Conservation (phyloP, 2,113 vertebrate genomes). For the Ellobius talpinus region DNA sequence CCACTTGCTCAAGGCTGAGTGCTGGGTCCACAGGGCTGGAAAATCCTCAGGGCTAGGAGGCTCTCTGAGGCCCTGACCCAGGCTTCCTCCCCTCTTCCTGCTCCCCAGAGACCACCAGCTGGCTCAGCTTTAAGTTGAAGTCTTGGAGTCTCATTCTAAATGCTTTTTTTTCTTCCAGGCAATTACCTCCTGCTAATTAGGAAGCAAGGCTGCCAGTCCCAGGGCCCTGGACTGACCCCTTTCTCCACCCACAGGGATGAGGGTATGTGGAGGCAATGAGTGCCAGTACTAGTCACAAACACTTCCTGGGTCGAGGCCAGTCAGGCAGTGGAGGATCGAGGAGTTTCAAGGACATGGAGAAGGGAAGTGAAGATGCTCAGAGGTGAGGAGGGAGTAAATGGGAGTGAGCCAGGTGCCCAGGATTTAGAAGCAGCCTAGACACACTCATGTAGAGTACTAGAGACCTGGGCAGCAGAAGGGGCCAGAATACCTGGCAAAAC, state of each 20-base stretch:
- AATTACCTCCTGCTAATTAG: conserved; percentile 85
- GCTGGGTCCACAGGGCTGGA: not conserved
- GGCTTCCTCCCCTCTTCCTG: not conserved
- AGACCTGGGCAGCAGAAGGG: not conserved
- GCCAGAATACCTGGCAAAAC: not conserved
- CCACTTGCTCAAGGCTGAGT: not conserved
- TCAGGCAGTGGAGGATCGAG: not conserved
- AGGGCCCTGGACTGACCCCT: conserved; percentile 80
- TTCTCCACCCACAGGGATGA: conserved; percentile 62
- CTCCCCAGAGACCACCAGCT: conserved; percentile 2
- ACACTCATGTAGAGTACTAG: not conserved
- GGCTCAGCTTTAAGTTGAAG: conserved; percentile 68
- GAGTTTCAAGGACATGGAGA: not conserved
- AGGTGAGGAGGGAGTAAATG: not conserved
- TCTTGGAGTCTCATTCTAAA: conserved; percentile 77
- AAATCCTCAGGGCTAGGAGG: not conserved
- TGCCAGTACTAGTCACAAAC: conserved; percentile 20
- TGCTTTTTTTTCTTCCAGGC: conserved; percentile 77
- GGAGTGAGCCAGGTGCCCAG: not conserved
- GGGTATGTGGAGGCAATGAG: not conserved
- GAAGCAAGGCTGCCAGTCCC: conserved; percentile 78
- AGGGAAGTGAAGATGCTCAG: not conserved
- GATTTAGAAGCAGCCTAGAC: conserved; percentile 27
- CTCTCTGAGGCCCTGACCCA: conserved; percentile 36
- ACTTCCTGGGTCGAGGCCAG: not conserved